Evolutionary conservation across 2,888 invertebrate genomes (phyloP).

Genomic region (Agonopterix arenella): DNA sequence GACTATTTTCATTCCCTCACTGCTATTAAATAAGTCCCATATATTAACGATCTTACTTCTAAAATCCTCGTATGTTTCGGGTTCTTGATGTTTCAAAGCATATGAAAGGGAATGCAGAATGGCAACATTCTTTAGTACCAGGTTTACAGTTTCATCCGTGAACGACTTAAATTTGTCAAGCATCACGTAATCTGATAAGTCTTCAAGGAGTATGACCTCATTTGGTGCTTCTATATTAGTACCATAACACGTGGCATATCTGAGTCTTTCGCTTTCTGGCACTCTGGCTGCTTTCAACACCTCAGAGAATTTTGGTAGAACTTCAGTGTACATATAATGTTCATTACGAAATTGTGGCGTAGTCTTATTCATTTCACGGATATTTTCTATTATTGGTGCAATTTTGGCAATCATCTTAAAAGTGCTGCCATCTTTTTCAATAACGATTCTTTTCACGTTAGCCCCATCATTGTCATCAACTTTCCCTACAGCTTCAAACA

Average conservation of each 20-base stretch:
- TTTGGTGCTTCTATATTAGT: slow-evolving; percentile 18
- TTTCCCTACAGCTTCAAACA: slow-evolving; percentile 12
- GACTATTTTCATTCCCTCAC: neutral
- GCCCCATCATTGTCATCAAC: slow-evolving; percentile 17
- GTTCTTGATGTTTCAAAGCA: slow-evolving; percentile 26
- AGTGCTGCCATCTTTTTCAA: slow-evolving; percentile 1
- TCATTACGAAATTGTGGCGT: slow-evolving; percentile 27
- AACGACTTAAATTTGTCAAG: slow-evolving; percentile 20
- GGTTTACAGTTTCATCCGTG: slow-evolving; percentile 14
- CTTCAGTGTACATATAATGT: slow-evolving; percentile 24
- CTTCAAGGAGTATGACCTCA: slow-evolving; percentile 39
- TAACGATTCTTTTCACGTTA: slow-evolving; percentile 8
- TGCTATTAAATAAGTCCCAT: neutral
- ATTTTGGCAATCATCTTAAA: slow-evolving; percentile 40
- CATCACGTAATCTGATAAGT: slow-evolving; percentile 26
- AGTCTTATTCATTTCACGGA: slow-evolving; percentile 8
- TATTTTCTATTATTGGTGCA: slow-evolving; percentile 23
- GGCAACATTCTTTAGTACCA: slow-evolving; percentile 28
- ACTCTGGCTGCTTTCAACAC: slow-evolving; percentile 20
- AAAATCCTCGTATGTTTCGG: slow-evolving; percentile 4
- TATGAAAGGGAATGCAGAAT: slow-evolving; percentile 30
- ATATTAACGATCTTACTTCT: neutral
- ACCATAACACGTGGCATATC: slow-evolving; percentile 30
- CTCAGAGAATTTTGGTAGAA: slow-evolving; percentile 26
- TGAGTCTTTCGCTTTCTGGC: slow-evolving; percentile 21